Evolutionary conservation across 2,797 vertebrate genomes (phyloP), one percentile per base, ranked within the genome.

Genomic region (Paguma larvata): DNA sequence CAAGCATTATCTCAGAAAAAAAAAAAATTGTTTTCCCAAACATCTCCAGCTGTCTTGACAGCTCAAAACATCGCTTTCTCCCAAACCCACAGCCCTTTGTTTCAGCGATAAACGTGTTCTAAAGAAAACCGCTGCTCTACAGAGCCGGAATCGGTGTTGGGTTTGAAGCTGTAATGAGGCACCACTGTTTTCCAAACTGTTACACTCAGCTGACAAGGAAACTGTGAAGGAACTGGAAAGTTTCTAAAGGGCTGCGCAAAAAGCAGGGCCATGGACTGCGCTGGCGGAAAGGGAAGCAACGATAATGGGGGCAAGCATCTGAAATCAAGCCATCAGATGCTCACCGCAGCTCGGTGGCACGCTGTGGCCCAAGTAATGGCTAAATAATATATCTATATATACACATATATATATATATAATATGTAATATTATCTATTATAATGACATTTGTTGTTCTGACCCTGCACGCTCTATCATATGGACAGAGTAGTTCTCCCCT

Each of bases 61-160:
- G 89, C n/a, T 95, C 84, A 16, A 62, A 89, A 38, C 67, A 59
- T 95, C 46, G 21, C 68, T 89, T 78, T 67, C 59, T 70, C 84
- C 27, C 72, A 94, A 86, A 77, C 23, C 72, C 95, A 62, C 63
- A 68, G 16, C 6, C 16, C 62, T 98, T 97, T 85, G 89, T 97
- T 94, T 89, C 79, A n/a, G 91, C 15, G 84, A 93, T 89, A 53
- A 94, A 41, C 10, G 32, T 87, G n/a, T 92, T 56, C 77, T 94
- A n/a, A 56, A 73, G 91, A 85, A 93, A 89, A 48, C 25, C 1
- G 0, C 34, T 18, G 30, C 83, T 18, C 30, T 14, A 1, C 41
- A 44, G 44, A 6, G 32, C 94, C 83, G 8, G 46, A 16, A 27
- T 59, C 0, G 0, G 23, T 10, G 53, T 94, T 87, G 67, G 53